Evolutionary conservation across 1,140 invertebrate species (phyloP), one percentile per base, ranked within the genome.

Genomic region (Tetramorium simillimum): DNA sequence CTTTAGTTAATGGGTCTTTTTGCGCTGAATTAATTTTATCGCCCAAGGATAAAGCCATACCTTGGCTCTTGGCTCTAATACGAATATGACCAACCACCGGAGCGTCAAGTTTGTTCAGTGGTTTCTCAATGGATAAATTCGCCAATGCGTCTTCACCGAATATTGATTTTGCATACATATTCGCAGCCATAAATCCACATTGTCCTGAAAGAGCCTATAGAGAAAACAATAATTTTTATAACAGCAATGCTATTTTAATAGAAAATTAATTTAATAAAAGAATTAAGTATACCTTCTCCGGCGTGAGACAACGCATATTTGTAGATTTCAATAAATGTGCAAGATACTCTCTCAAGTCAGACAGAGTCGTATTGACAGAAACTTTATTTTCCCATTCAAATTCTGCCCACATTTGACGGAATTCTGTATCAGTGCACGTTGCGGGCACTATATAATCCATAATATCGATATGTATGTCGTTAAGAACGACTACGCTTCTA

Each of bases 351-450:
- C 98, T 96, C 28, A 99, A 96, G 95, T 99, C 99, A 0, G 97
- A 98, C 84, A 99, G 97, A 63, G 97, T 98, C 1, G 99, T 99
- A 93, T 99, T 99, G 0, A 99, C 99, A 0, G 99, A 98, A 12
- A 99, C 98, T 96, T 99, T 99, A 95, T 99, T 99, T 96, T 99
- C 99, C 99, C 99, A 99, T 95, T 99, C 99, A 96, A 99, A 99
- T 96, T 99, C 99, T 2, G 99, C 98, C 99, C 99, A 99, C 99
- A 99, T 99, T 95, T 98, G 97, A 18, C 99, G 95, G 96, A 99
- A 99, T 95, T 99, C 99, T 0, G 97, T 97, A 94, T 99, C 99
- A 43, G 97, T 99, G 94, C 99, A 99, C 37, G 96, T 95, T 2
- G 99, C 99, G n/a, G 99, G 99, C 53, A 99, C 97, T 92, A 99